Evolutionary conservation across 2,888 invertebrate species (phyloP), one percentile per base, ranked within the genome.

Genomic region (Poecilobothrus nobilitatus): DNA sequence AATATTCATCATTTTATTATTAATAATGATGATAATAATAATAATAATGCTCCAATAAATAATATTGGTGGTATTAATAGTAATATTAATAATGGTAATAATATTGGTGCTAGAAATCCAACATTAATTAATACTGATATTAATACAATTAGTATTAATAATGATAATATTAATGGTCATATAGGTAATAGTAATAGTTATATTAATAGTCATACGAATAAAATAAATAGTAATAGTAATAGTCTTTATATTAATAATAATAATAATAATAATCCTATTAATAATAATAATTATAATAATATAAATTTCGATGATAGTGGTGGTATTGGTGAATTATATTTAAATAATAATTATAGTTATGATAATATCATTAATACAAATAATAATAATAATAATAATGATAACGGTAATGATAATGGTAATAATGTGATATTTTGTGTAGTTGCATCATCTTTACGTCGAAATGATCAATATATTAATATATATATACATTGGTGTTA

Each of bases 401-500:
- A 18, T n/a, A 18, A 74, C 1, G 73, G 75, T 5, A 74, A 76
- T 53, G 18, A 53, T 53, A 18, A 53, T 53, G 84, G 84, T 68
- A 83, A 82, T 75, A 87, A 86, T 73, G 84, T 86, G 69, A 84
- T 92, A 66, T 91, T 90, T 80, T 91, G 91, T 79, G 87, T 91
- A 68, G 83, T 83, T 18, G 88, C 91, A 12, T 88, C 93, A 68
- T 80, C 83, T 21, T 80, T 92, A 73, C 86, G 94, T 71, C 85
- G 86, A 71, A 88, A 92, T 78, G 83, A 85, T 33, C 81, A 87
- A 1, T 97, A 96, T 83, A 89, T 91, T 70, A 87, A 88, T 62
- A 86, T 96, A 63, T 98, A 97, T 83, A 93, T 95, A 72, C 91
- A 95, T 79, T 96, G 96, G 92, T 86, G 95, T 83, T 97, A 97